These are phyloP conservation scores for Ceratosolen solmsi DNA, from an alignment of 1,140 invertebrate species.

Conservation along the genomic window DNA sequence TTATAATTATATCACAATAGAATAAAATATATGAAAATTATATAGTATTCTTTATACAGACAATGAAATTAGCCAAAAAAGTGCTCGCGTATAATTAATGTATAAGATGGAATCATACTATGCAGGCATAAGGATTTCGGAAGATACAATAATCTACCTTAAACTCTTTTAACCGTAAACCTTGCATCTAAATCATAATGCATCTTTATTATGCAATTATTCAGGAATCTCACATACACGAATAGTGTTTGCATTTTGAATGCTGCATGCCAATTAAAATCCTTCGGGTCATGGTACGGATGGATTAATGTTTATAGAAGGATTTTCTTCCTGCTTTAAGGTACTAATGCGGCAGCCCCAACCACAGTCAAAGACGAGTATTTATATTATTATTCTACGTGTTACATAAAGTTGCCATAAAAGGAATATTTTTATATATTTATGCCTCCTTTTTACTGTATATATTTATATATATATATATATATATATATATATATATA, in stretches of 20 bases:
- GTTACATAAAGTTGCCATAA: constrained; percentile 27
- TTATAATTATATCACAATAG: no score
- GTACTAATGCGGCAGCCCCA: background rate
- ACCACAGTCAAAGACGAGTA: background rate
- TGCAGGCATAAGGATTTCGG: background rate
- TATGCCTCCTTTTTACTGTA: background rate
- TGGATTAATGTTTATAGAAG: background rate
- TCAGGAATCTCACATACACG: background rate
- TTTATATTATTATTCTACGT: background rate
- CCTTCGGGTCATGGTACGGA: constrained; percentile 7
- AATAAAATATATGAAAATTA: no score
- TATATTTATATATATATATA: no score
- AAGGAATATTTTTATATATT: background rate
- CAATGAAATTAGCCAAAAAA: no score
- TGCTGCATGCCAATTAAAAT: constrained; percentile 34
- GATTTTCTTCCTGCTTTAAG: background rate
- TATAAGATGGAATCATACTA: no score
- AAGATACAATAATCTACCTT: constrained; percentile 7
- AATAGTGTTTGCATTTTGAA: constrained; percentile 33
- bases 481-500: no score
- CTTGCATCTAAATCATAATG: constrained; percentile 12
- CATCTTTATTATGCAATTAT: constrained; percentile 38
- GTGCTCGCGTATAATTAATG: no score
- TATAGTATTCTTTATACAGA: no score
- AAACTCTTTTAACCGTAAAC: constrained; percentile 14